A percentile compares a stretch with the other conserved stretches of the same genome.
These are phyloP conservation scores for Heliconius cydno DNA, from an alignment of 2,888 invertebrate genomes.

Conservation along the genomic window DNA sequence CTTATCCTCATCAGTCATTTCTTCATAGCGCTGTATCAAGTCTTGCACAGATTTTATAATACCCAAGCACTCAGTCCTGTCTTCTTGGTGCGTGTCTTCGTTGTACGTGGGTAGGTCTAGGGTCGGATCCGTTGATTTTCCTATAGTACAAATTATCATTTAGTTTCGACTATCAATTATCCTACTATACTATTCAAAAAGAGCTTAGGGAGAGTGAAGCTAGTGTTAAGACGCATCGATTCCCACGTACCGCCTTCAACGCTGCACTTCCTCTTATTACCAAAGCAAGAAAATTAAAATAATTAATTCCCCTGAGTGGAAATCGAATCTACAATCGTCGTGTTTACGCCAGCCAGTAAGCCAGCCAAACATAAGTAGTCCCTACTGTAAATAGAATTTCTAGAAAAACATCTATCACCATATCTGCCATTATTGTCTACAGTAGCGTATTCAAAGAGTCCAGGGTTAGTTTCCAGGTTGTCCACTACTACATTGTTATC, in stretches of 20 bases:
- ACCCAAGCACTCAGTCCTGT: slow-evolving; percentile 57
- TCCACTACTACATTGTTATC: slow-evolving; percentile 39
- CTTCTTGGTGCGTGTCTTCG: slow-evolving; percentile 47
- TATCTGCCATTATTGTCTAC: slow-evolving; percentile 37
- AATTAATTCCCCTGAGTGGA: background rate
- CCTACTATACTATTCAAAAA: too few relatives aligned
- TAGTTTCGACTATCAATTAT: too few relatives aligned
- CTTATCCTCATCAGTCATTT: slow-evolving; percentile 67
- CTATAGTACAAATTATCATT: background rate
- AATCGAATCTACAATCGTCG: background rate
- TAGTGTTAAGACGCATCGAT: too few relatives aligned
- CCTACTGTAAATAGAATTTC: too few relatives aligned
- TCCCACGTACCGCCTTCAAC: too few relatives aligned
- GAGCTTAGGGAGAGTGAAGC: too few relatives aligned
- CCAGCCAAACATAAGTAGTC: too few relatives aligned
- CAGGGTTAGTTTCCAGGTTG: slow-evolving; percentile 23
- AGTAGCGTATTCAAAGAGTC: slow-evolving; percentile 28
- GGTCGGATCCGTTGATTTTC: slow-evolving; percentile 35
- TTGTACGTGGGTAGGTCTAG: slow-evolving; percentile 31
- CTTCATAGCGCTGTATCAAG: slow-evolving; percentile 62
- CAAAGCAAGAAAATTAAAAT: background rate
- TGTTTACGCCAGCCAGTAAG: background rate
- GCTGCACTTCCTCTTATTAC: background rate
- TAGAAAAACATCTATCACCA: slow-evolving; percentile 26
- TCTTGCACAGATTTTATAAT: slow-evolving; percentile 60